phyloP scores from a whole-genome alignment of 2,888 invertebrate species.

The Epirrhoe alternata region DNA sequence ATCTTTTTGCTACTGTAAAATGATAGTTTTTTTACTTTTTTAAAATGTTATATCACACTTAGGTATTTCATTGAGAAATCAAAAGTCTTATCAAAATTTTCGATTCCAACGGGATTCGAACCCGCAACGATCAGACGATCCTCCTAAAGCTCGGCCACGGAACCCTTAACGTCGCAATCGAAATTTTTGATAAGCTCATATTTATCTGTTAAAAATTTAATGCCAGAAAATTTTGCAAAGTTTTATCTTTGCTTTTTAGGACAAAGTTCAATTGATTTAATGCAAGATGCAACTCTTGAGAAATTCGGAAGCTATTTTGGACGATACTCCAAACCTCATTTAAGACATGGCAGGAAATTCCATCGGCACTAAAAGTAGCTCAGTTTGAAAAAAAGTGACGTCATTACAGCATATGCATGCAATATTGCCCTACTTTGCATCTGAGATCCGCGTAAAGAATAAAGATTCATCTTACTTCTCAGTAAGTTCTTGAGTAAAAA shows the following conservation, averaged over 20 bases:
- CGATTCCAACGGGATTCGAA: too few species aligned
- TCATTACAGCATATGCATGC: constrained; percentile 5
- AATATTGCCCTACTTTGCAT: constrained; percentile 17
- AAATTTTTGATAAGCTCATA: too few species aligned
- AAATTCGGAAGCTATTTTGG: background rate
- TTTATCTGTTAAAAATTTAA: too few species aligned
- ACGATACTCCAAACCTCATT: background rate
- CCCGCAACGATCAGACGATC: too few species aligned
- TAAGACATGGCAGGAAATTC: constrained; percentile 10
- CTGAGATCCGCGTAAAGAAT: constrained; percentile 27
- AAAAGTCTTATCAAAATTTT: too few species aligned
- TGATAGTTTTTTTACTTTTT: too few species aligned
- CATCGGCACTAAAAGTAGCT: background rate
- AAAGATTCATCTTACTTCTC: constrained; percentile 30
- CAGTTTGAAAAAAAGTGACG: constrained; percentile 6
- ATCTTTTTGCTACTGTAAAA: background rate
- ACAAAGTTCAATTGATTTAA: background rate
- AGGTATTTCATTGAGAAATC: too few species aligned
- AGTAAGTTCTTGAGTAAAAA: constrained; percentile 26
- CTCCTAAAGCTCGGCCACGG: too few species aligned
- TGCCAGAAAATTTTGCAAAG: background rate
- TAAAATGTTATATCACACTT: too few species aligned
- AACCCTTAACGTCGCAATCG: too few species aligned
- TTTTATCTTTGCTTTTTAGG: background rate
- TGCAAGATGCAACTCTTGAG: background rate